A percentile compares a stretch with the other conserved stretches of the same genome.
These are phyloP conservation scores for Acrossocheilus wenchowensis DNA, from an alignment of 2,797 vertebrate genomes.

Conservation along the genomic window DNA sequence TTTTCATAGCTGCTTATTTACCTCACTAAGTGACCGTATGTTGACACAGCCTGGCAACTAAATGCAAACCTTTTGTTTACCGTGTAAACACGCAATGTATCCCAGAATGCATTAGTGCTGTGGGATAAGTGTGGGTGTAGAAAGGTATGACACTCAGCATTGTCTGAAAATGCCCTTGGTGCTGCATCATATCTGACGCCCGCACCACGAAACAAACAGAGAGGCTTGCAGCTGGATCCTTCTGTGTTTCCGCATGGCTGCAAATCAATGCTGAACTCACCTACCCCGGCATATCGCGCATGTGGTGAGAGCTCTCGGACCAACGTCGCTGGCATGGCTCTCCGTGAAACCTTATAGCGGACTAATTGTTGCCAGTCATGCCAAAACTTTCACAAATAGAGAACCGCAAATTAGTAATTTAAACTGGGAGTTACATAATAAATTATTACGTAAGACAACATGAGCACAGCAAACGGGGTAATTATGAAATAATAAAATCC, in stretches of 20 bases:
- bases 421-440: constrained; percentile 29
- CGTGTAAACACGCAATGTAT: constrained; percentile 15
- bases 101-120: constrained; percentile 34
- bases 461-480: constrained; percentile 24
- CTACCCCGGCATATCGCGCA: constrained; percentile 18
- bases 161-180: constrained; percentile 53
- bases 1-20: constrained; percentile 30
- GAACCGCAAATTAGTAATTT: constrained; percentile 34
- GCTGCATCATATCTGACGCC: constrained; percentile 20
- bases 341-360: neutral
- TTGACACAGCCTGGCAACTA: constrained; percentile 37
- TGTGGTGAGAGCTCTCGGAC: constrained; percentile 12
- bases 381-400: neutral
- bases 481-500: constrained; percentile 43
- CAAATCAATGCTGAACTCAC: constrained; percentile 48
- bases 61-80: constrained; percentile 49
- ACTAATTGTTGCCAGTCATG: neutral
- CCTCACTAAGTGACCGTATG: constrained; percentile 18
- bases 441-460: constrained; percentile 27
- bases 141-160: constrained; percentile 48
- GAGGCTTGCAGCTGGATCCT: constrained; percentile 42
- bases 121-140: constrained; percentile 35
- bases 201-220: constrained; percentile 43
- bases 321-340: constrained; percentile 1
- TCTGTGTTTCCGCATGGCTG: constrained; percentile 53